Evolutionary conservation across 2,888 invertebrate species (phyloP).

Genomic region (Heliconius sara): DNA sequence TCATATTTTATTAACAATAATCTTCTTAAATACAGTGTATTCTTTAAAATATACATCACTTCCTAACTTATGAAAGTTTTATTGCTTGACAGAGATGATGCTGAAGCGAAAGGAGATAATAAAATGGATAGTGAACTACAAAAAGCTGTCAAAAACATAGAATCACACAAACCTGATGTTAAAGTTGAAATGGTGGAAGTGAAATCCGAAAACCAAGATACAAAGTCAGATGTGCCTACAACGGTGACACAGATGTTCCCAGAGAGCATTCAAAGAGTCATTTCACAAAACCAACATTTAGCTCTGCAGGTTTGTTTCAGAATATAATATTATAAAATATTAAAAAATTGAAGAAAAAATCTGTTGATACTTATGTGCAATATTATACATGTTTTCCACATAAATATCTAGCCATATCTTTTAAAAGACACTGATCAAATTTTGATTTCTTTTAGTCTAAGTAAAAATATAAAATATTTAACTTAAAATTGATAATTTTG

Average conservation of each 20-base stretch:
- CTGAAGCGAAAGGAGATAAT: constrained; percentile 64
- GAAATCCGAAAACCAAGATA: constrained; percentile 62
- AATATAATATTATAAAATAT: too few relatives aligned
- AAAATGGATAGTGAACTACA: constrained; percentile 74
- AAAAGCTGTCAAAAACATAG: constrained; percentile 73
- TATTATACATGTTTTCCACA: too few relatives aligned
- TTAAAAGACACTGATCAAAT: too few relatives aligned
- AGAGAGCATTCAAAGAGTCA: constrained; percentile 67
- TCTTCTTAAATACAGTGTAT: neutral
- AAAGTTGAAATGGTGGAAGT: constrained; percentile 61
- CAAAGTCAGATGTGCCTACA: constrained; percentile 58
- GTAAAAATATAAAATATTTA: too few relatives aligned
- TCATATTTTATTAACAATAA: neutral
- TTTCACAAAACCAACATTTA: constrained; percentile 70
- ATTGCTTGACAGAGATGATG: constrained; percentile 60
- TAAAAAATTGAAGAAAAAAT: too few relatives aligned
- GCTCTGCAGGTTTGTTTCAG: constrained; percentile 64
- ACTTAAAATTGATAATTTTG: too few relatives aligned
- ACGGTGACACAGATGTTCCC: constrained; percentile 61
- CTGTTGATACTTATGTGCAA: too few relatives aligned
- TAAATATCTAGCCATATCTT: too few relatives aligned
- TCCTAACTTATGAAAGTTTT: too few relatives aligned
- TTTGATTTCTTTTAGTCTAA: too few relatives aligned
- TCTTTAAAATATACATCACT: neutral
- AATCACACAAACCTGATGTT: constrained; percentile 62